Evolutionary conservation across 2,797 vertebrate species (phyloP).

Genomic region (Pyrocephalus nanus): DNA sequence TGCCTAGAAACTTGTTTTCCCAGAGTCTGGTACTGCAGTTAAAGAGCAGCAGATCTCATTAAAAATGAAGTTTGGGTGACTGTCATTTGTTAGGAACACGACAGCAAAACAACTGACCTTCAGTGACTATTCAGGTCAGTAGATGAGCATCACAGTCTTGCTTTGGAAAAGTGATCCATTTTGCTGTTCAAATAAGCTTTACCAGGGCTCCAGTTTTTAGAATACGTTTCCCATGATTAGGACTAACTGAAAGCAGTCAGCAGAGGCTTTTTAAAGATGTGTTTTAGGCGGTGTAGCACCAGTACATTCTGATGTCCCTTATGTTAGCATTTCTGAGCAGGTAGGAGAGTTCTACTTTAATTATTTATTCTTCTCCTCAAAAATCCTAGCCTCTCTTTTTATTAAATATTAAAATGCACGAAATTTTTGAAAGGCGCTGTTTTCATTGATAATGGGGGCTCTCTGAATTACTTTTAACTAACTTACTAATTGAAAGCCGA

Average conservation of each 20-base stretch:
- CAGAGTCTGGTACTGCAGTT: background rate
- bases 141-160: background rate
- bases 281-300: background rate
- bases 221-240: conserved; percentile 17
- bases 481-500: conserved; percentile 69
- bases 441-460: conserved; percentile 71
- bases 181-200: conserved; percentile 43
- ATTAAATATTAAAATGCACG: conserved; percentile 64
- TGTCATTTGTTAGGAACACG: conserved; percentile 20
- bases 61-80: conserved; percentile 32
- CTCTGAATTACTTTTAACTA: conserved; percentile 70
- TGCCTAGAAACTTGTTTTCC: conserved; percentile 3
- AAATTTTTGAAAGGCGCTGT: conserved; percentile 57
- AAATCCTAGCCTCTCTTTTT: conserved; percentile 58
- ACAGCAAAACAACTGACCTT: conserved; percentile 41
- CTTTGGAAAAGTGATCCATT: conserved; percentile 37
- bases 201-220: background rate
- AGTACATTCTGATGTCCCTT: conserved; percentile 18
- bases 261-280: conserved; percentile 19
- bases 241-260: conserved; percentile 21
- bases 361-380: conserved; percentile 57
- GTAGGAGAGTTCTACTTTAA: conserved; percentile 46
- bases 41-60: conserved; percentile 29
- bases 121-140: conserved; percentile 36
- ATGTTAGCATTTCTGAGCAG: conserved; percentile 50